Percentiles rank a stretch among this genome's conserved stretches.
phyloP scores from a whole-genome alignment of 2,888 invertebrate genomes.

The Drosophila parthenogenetica region DNA sequence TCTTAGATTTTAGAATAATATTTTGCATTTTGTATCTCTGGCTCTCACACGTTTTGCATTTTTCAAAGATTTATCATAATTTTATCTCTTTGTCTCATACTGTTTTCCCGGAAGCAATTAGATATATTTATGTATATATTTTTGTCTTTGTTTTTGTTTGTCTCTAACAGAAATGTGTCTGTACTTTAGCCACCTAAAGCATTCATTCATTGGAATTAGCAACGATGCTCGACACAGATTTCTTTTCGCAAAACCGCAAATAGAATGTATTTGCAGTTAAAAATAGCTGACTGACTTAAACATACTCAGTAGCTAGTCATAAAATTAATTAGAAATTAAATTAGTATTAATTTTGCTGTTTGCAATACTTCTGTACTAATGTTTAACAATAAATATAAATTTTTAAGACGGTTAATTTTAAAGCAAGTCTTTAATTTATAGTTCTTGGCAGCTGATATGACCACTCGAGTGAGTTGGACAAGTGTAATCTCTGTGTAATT shows the following conservation, averaged over 20 bases:
- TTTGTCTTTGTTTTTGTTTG: conserved; percentile 1
- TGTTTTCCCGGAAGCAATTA: conserved; percentile 74
- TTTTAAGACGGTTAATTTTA: too few relatives aligned
- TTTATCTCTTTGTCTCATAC: conserved; percentile 14
- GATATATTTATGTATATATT: conserved; percentile 19
- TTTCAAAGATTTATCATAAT: conserved; percentile 24
- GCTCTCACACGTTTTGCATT: conserved; percentile 12
- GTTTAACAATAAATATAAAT: too few relatives aligned
- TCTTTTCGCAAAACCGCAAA: conserved; percentile 21
- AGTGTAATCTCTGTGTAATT: conserved; percentile 11
- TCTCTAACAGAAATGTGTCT: conserved; percentile 12
- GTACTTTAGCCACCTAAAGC: conserved; percentile 17
- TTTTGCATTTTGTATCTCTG: conserved; percentile 11
- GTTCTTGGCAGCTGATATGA: background rate
- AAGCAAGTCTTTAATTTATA: background rate
- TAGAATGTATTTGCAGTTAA: background rate
- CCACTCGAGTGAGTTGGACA: background rate
- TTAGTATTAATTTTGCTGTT: background rate
- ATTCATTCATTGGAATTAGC: conserved; percentile 46
- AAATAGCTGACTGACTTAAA: conserved; percentile 4
- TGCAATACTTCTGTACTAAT: too few relatives aligned
- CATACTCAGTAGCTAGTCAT: background rate
- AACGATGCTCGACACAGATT: conserved; percentile 2
- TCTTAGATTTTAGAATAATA: conserved; percentile 23
- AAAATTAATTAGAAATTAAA: background rate